phyloP scores from a whole-genome alignment of 2,888 invertebrate species.

The Elysia crispata region DNA sequence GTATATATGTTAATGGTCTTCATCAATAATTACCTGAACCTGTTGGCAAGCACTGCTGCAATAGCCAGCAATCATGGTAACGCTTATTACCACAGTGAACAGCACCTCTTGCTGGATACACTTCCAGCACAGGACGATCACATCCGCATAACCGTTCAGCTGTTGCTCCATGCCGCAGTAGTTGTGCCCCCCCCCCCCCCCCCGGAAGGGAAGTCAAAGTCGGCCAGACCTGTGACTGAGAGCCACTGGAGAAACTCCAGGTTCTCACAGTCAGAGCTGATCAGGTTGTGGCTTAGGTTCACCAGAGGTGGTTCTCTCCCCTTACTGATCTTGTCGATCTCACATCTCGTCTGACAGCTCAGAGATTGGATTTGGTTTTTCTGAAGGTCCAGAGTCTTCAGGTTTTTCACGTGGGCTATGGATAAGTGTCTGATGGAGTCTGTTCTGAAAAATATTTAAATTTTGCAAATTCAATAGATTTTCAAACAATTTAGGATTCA shows the following conservation, averaged over 20 bases:
- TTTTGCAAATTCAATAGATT: conserved; percentile 35
- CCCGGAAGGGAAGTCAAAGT: conserved; percentile 42
- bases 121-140: background rate
- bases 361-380: conserved; percentile 41
- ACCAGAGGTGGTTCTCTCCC: conserved; percentile 25
- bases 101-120: conserved; percentile 40
- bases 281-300: conserved; percentile 47
- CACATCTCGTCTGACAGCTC: conserved; percentile 7
- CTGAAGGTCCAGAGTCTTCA: conserved; percentile 39
- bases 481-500: conserved; percentile 11
- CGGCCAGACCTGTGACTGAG: conserved; percentile 15
- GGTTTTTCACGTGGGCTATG: conserved; percentile 41
- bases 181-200: conserved; percentile 26
- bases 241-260: conserved; percentile 49
- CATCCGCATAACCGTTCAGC: conserved; percentile 19
- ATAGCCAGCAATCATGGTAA: conserved; percentile 24
- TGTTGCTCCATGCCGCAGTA: conserved; percentile 39
- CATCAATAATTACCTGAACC: conserved; percentile 32
- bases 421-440: conserved; percentile 23
- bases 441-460: conserved; percentile 35
- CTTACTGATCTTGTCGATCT: conserved; percentile 24
- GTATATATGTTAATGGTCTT: no score
- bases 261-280: conserved; percentile 48
- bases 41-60: conserved; percentile 36
- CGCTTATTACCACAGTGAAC: conserved; percentile 38